Conservation (phyloP, 2,113 vertebrate genomes). For the Motacilla alba region DNA sequence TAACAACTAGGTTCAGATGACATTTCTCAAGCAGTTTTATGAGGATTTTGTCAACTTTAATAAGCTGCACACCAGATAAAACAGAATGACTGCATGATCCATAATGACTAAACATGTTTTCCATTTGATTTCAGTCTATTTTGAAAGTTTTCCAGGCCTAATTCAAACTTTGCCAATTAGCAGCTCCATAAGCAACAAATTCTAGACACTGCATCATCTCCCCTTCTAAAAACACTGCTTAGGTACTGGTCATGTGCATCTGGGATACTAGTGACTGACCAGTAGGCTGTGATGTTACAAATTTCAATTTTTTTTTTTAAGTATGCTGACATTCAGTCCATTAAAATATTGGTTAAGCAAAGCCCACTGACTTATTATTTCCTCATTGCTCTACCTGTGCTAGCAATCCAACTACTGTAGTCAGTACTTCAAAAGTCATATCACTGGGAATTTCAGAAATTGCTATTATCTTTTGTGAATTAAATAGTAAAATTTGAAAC, state of each 20-base stretch:
- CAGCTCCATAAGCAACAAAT: background rate
- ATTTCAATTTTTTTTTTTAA: background rate
- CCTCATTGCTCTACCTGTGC: background rate
- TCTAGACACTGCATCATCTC: background rate
- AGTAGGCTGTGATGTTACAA: background rate
- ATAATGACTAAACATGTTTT: background rate
- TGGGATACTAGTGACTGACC: background rate
- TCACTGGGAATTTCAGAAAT: background rate
- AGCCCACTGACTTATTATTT: background rate
- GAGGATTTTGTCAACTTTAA: background rate
- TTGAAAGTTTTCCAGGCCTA: background rate
- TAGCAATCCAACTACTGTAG: background rate
- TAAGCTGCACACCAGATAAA: background rate
- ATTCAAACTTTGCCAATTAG: background rate
- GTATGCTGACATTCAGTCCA: background rate
- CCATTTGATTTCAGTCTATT: background rate
- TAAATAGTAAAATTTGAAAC: background rate
- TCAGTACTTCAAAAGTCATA: background rate
- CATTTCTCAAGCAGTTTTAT: slow-evolving; percentile 24
- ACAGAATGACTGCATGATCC: background rate
- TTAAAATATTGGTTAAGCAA: background rate
- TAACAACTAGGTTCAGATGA: background rate
- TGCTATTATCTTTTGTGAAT: background rate
- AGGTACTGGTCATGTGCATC: background rate
- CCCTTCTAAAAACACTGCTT: background rate